These are phyloP conservation scores for Plebejus melissa DNA, from an alignment of 2,888 invertebrate species.

Conservation along the genomic window DNA sequence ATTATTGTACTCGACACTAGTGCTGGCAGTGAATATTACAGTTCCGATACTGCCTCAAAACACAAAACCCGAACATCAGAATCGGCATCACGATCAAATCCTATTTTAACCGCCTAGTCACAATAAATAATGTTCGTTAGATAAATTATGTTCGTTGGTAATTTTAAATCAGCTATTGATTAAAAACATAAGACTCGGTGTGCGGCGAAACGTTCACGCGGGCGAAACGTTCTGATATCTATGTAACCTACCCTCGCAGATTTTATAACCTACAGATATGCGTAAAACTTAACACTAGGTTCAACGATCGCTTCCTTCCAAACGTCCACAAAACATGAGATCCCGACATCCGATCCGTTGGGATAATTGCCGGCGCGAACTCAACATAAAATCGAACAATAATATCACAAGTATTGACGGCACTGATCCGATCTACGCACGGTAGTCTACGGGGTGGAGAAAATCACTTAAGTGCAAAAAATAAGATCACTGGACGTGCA, in stretches of 20 bases:
- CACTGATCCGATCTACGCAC: conserved; percentile 53
- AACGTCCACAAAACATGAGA: conserved; percentile 44
- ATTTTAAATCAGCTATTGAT: conserved; percentile 47
- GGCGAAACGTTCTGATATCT: conserved; percentile 40
- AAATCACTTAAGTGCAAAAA: conserved; percentile 35
- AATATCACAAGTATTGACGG: conserved; percentile 69
- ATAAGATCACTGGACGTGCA: conserved; percentile 69
- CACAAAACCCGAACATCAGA: conserved; percentile 33
- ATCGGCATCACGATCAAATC: conserved; percentile 30
- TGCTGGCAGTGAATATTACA: conserved; percentile 64
- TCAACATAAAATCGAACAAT: conserved; percentile 42
- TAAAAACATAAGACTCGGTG: conserved; percentile 64
- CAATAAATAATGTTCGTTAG: conserved; percentile 59
- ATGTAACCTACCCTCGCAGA: conserved; percentile 58
- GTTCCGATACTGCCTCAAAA: conserved; percentile 45
- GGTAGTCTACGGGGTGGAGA: conserved; percentile 37
- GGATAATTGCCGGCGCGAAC: conserved; percentile 30
- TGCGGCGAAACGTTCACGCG: conserved; percentile 49
- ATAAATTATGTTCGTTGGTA: conserved; percentile 37
- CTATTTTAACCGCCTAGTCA: conserved; percentile 39
- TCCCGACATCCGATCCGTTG: conserved; percentile 29
- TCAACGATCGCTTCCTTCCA: conserved; percentile 49
- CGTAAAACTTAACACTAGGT: conserved; percentile 64
- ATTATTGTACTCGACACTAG: conserved; percentile 60
- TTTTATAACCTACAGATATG: conserved; percentile 70